Evolutionary conservation across 2,888 invertebrate species (phyloP).

Genomic region (Ectropis crepuscularia): DNA sequence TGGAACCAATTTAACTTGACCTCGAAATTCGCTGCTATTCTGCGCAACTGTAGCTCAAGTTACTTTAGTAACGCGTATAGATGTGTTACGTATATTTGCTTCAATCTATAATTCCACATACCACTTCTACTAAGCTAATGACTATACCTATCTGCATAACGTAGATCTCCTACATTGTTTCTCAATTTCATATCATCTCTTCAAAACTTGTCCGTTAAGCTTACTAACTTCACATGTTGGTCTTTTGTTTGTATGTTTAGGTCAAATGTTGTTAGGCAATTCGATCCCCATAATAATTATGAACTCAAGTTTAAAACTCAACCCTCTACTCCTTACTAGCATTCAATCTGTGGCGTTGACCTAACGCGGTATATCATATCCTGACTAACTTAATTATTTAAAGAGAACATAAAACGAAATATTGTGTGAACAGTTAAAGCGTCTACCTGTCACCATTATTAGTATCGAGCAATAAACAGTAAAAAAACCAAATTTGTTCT

Average conservation of each 20-base stretch:
- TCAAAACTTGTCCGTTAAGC: not conserved
- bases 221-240: conserved; percentile 11
- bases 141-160: not conserved
- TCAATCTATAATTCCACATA: too few relatives aligned
- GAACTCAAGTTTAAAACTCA: conserved; percentile 3
- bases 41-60: too few relatives aligned
- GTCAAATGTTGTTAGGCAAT: conserved; percentile 7
- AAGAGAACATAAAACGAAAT: too few relatives aligned
- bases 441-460: too few relatives aligned
- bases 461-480: too few relatives aligned
- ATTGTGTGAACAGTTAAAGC: too few relatives aligned
- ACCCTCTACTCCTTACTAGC: not conserved
- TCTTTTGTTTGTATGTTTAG: conserved; percentile 10
- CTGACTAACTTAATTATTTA: not conserved
- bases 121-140: too few relatives aligned
- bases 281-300: not conserved
- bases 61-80: too few relatives aligned
- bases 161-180: not conserved
- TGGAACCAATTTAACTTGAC: too few relatives aligned
- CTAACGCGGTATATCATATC: not conserved
- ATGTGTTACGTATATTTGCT: too few relatives aligned
- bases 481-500: too few relatives aligned
- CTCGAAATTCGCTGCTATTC: too few relatives aligned
- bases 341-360: not conserved
- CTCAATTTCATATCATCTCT: not conserved